phyloP scores from a whole-genome alignment of 2,113 vertebrate genomes.

The Lichenostomus cassidix region DNA sequence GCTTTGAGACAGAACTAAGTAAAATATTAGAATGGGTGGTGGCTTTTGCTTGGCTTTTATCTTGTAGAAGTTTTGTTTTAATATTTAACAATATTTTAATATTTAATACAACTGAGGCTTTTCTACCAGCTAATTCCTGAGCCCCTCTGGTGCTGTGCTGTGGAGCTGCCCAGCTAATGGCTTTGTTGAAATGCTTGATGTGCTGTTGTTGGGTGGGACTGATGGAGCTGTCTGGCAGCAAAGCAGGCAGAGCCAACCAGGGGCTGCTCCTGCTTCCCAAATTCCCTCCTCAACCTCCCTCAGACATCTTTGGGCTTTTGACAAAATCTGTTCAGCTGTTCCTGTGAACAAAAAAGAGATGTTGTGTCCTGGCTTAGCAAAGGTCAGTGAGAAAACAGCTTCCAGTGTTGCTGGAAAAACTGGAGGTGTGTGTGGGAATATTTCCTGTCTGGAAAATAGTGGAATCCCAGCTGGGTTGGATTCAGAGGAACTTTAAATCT shows the following conservation, averaged over 20 bases:
- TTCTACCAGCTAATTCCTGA: not conserved
- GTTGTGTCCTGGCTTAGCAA: rapidly evolving
- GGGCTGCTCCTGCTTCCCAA: not conserved
- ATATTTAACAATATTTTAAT: constrained; percentile 65
- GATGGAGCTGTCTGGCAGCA: not conserved
- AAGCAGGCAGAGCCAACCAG: not conserved
- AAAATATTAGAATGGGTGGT: not conserved
- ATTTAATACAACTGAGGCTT: not conserved
- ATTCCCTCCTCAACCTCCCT: not conserved
- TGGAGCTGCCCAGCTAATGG: not conserved
- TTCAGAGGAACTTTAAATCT: rapidly evolving
- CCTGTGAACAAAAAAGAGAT: rapidly evolving
- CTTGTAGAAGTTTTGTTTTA: constrained; percentile 29
- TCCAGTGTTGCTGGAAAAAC: not conserved
- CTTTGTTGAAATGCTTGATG: not conserved
- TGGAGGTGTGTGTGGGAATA: rapidly evolving
- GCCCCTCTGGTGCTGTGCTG: not conserved
- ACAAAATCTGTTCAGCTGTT: rapidly evolving
- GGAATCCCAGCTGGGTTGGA: not conserved
- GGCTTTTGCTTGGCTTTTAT: constrained; percentile 15
- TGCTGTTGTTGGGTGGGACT: not conserved
- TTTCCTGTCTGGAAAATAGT: not conserved
- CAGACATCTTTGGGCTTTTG: rapidly evolving
- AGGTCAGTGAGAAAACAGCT: rapidly evolving
- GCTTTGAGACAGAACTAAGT: not conserved